Conservation (phyloP, 2,888 invertebrate species). For the Sinodicranocentrus sp. region DNA sequence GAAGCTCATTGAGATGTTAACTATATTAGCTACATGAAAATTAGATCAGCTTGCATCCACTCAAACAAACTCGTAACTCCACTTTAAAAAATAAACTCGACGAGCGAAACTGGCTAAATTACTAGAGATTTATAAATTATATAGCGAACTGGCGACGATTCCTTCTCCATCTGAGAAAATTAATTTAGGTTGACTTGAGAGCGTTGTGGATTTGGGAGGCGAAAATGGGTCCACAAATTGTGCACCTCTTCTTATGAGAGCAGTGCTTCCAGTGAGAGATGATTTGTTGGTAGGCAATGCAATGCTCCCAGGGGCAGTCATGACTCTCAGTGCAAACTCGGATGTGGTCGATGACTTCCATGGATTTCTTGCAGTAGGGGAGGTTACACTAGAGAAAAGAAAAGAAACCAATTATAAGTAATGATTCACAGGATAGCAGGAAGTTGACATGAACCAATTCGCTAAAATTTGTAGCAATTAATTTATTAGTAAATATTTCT, state of each 20-base stretch:
- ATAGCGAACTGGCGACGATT: no score
- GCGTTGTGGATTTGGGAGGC: conserved; percentile 59
- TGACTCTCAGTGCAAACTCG: conserved; percentile 23
- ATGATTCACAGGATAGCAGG: no score
- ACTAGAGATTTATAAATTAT: no score
- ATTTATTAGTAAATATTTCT: neutral
- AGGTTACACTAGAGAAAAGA: conserved; percentile 49
- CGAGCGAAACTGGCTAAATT: no score
- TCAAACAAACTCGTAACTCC: no score
- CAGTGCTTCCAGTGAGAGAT: conserved; percentile 59
- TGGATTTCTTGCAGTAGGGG: conserved; percentile 54
- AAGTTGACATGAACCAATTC: conserved; percentile 10
- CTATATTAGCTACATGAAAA: no score
- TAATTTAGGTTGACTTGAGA: no score
- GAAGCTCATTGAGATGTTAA: no score
- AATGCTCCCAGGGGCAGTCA: conserved; percentile 40
- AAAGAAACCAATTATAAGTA: no score
- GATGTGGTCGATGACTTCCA: conserved; percentile 47
- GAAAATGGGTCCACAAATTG: conserved; percentile 53
- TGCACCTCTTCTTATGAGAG: conserved; percentile 58
- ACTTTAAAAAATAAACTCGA: no score
- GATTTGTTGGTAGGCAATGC: conserved; percentile 48
- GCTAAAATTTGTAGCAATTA: neutral
- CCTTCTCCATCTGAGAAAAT: no score
- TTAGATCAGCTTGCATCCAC: no score